Evolutionary conservation across 2,797 vertebrate genomes (phyloP).

Genomic region (Enoplosus armatus): DNA sequence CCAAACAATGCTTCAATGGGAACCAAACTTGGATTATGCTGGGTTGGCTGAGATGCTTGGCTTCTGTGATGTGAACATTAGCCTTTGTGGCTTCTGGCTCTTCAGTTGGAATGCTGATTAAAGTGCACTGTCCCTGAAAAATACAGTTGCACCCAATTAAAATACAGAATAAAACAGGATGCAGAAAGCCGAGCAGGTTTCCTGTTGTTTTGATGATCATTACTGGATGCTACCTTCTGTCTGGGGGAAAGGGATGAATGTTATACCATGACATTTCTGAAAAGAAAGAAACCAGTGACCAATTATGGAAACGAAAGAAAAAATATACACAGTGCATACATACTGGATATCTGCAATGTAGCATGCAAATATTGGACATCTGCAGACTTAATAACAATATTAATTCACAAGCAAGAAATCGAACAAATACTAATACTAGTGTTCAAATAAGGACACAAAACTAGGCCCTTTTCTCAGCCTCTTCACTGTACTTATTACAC

Average conservation of each 20-base stretch:
- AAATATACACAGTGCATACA: not conserved
- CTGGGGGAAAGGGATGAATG: constrained; percentile 19
- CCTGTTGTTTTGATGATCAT: constrained; percentile 33
- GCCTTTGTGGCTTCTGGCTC: constrained; percentile 50
- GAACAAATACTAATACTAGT: not conserved
- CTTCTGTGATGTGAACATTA: constrained; percentile 52
- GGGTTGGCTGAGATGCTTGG: constrained; percentile 37
- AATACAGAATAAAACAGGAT: constrained; percentile 47
- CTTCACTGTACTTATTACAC: not conserved
- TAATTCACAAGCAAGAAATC: constrained; percentile 8
- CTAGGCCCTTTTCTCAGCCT: not conserved
- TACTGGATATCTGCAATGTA: constrained; percentile 24
- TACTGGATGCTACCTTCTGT: constrained; percentile 25
- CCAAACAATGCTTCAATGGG: constrained; percentile 36
- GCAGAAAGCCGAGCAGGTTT: constrained; percentile 18
- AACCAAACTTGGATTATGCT: constrained; percentile 25
- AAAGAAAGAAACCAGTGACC: constrained; percentile 10
- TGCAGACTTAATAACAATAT: constrained; percentile 15
- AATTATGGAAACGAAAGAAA: constrained; percentile 19
- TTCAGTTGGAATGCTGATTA: constrained; percentile 61
- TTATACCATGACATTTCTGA: constrained; percentile 5
- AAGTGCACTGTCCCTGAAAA: constrained; percentile 58
- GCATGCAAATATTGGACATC: constrained; percentile 1
- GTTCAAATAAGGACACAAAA: not conserved
- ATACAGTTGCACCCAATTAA: constrained; percentile 62